Base-by-base conservation (phyloP, 2,888 invertebrate genomes). In the Carterocephalus palaemon region DNA sequence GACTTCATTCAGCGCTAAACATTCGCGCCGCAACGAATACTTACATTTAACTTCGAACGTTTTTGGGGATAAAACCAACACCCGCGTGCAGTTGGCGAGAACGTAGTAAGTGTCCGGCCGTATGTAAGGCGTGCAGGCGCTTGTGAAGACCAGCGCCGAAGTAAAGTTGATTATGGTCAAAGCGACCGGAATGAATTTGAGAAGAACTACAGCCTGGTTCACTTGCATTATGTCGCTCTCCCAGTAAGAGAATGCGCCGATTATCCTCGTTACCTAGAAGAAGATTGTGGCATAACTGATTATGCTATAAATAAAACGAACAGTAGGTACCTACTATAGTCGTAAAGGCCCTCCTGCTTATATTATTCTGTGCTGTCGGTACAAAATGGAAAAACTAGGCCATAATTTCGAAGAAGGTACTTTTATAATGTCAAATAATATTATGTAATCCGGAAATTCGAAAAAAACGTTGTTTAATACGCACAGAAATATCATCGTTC, bases 111-210 rank as follows among this genome's bases (percentile, higher is more conserved):
- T 52, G 3, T 57, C 46, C 0, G 15, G 15, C 0, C 56, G 22
- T 1, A 62, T 7, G 32, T 54, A 75, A 0, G 81, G 59, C 1
- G 31, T 45, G 46, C 85, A 85, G 0, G 73, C 67, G 49, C 67
- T 70, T 12, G 59, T 57, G 42, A 81, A 83, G 2, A 80, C 62
- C n/a, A 77, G 65, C 0, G 84, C 70, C 0, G 84, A 68, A 0
- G 72, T 70, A n/a, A 77, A 60, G 56, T 85, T 86, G 5, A 81
- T 75, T 9, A 83, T 54, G 0, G 81, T 73, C 8, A 82, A 10
- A 0, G 78, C 79, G 31, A 80, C 55, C 1, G 85, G 85, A 7
- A 86, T 55, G 47, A 75, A 84, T 64, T 84, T 84, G 7, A 83
- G 37, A 6, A 86, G 58, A 1, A 77, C 72, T 2, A 81, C 69